Base-by-base conservation (phyloP, 2,888 invertebrate genomes). In the Andrena marginata region DNA sequence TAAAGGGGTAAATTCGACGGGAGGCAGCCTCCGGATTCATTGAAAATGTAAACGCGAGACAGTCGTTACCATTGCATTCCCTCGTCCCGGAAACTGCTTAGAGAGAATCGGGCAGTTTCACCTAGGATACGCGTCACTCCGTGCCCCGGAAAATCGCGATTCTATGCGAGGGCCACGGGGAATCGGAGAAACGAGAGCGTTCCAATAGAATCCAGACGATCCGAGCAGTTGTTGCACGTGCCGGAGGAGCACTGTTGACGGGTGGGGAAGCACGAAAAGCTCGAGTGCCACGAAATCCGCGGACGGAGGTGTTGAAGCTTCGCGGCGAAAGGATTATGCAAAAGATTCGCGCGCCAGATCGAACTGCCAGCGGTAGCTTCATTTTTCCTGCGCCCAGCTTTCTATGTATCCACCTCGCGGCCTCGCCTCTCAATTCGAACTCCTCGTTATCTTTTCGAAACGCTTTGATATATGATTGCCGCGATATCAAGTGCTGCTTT, bases 261-360 rank as follows among this genome's bases (percentile, higher is more conserved):
- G 42, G 8, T n/a, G n/a, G 73, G 31, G 51, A 29, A 29, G 51
- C 65, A 26, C 20, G 68, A 62, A 67, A 51, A 69, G 67, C 64
- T 60, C 20, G 10, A 16, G 64, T 23, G 54, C n/a, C 26, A 26
- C 29, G 48, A 26, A 31, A 72, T 65, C n/a, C 70, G 33, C 23
- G n/a, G 20, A 35, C 59, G 51, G 77, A 49, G 77, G 68, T 74
- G 77, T 56, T 73, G 56, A 63, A 67, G 80, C 63, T 70, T 80
- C 70, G 70, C 48, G 31, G 51, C 8, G 51, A 10, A 29, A 35
- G 64, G 42, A 73, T 79, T 79, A 65, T 69, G 80, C 67, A 71
- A 75, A 79, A 70, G 67, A 71, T 69, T 71, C 60, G 23, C 26
- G 33, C 80, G 63, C 77, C 62, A 74, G 65, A 78, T 78, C 72